Conservation (phyloP, 2,888 invertebrate species). For the Melieria picta region DNA sequence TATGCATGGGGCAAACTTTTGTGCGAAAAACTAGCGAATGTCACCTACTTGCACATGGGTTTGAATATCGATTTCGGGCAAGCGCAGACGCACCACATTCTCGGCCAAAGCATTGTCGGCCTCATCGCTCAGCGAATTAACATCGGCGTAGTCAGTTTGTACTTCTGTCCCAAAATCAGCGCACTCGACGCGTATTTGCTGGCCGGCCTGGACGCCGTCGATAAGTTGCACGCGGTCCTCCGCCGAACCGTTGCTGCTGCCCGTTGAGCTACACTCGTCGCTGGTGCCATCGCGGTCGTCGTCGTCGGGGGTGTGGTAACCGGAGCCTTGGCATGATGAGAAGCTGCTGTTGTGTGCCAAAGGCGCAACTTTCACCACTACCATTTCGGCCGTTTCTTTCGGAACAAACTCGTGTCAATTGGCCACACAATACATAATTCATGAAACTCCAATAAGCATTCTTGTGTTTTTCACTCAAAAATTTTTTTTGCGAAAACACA, state of each 20-base stretch:
- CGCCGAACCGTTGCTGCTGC: conserved; percentile 36
- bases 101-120: conserved; percentile 26
- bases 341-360: conserved; percentile 70
- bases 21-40: neutral
- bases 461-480: no score
- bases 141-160: conserved; percentile 48
- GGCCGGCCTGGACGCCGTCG: conserved; percentile 13
- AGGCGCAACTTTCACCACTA: conserved; percentile 61
- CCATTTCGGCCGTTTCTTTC: neutral
- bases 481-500: no score
- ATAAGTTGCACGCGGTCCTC: conserved; percentile 23
- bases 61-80: conserved; percentile 38
- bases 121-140: conserved; percentile 52
- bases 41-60: conserved; percentile 42
- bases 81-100: conserved; percentile 26
- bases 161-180: conserved; percentile 51
- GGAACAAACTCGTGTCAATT: neutral
- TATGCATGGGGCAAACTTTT: neutral
- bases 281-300: conserved; percentile 62
- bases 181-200: conserved; percentile 43
- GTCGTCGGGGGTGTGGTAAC: conserved; percentile 82
- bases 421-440: neutral
- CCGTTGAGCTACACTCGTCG: conserved; percentile 26
- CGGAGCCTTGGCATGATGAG: conserved; percentile 72
- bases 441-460: neutral